Conservation (phyloP, 2,113 vertebrate genomes). For the Anthoscopus minutus region DNA sequence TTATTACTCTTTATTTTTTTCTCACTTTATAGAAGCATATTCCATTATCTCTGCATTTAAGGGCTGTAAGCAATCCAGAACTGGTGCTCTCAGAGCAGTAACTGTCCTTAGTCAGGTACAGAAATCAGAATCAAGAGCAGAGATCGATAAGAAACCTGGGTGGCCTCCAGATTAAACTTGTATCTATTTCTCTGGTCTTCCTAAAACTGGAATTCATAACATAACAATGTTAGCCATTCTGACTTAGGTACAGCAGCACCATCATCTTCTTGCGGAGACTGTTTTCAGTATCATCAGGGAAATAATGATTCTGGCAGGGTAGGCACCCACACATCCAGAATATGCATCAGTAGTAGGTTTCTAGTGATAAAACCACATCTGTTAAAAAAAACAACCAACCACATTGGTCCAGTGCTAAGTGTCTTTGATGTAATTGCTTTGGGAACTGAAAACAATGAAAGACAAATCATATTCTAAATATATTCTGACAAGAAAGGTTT, state of each 20-base stretch:
- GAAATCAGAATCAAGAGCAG: neutral
- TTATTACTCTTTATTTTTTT: neutral
- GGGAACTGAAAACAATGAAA: neutral
- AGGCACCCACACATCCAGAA: neutral
- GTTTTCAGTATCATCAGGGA: neutral
- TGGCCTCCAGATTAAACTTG: neutral
- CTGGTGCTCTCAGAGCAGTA: neutral
- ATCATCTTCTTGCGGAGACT: neutral
- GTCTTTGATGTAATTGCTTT: neutral
- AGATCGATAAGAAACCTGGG: neutral
- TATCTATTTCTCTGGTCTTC: neutral
- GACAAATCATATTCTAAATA: neutral
- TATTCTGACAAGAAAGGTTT: constrained; percentile 17
- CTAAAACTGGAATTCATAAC: neutral
- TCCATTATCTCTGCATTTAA: neutral
- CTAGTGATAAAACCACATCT: neutral
- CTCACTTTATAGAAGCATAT: neutral
- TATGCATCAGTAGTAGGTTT: neutral
- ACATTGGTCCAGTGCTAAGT: neutral
- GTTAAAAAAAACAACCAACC: neutral
- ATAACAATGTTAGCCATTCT: neutral
- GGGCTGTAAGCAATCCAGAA: neutral
- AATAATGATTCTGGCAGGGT: neutral
- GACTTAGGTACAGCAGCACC: neutral
- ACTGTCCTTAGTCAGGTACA: neutral